Percentiles rank a stretch among this genome's conserved stretches.
phyloP scores from a whole-genome alignment of 2,113 vertebrate genomes.

The Sinocyclocheilus maitianheensis region DNA sequence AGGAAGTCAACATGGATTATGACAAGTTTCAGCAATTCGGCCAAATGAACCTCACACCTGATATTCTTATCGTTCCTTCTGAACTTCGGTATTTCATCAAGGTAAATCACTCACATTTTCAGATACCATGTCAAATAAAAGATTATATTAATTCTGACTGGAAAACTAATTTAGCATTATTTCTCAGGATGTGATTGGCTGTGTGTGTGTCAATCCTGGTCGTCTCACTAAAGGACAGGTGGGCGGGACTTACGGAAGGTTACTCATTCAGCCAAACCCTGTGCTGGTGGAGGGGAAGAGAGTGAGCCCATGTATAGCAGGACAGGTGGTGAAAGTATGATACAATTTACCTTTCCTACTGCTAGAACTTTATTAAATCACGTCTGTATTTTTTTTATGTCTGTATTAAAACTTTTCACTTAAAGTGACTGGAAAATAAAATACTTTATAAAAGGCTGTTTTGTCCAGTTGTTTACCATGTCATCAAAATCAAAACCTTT shows the following conservation, averaged over 20 bases:
- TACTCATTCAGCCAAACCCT: constrained; percentile 70
- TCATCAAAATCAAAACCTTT: not conserved
- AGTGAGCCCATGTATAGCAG: constrained; percentile 76
- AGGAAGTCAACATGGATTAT: constrained; percentile 87
- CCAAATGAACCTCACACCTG: constrained; percentile 80
- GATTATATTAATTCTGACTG: not conserved
- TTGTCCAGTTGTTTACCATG: not conserved
- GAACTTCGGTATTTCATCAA: constrained; percentile 92
- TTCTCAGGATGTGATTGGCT: constrained; percentile 84
- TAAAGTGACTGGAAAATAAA: constrained; percentile 47
- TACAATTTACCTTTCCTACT: not conserved
- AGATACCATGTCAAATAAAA: not conserved
- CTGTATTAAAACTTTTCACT: constrained; percentile 5
- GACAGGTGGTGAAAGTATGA: constrained; percentile 89
- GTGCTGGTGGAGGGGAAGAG: constrained; percentile 45
- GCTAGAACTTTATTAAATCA: constrained; percentile 3
- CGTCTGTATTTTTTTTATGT: constrained; percentile 29
- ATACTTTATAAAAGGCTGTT: constrained; percentile 27
- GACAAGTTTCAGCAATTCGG: constrained; percentile 77
- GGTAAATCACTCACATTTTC: constrained; percentile 66
- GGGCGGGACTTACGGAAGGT: constrained; percentile 86
- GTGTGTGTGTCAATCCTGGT: constrained; percentile 89
- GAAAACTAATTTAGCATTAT: not conserved
- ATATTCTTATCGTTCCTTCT: constrained; percentile 84
- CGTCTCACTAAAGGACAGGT: constrained; percentile 92